These are phyloP conservation scores for Neodiprion lecontei DNA, from an alignment of 1,140 invertebrate genomes.

Conservation along the genomic window DNA sequence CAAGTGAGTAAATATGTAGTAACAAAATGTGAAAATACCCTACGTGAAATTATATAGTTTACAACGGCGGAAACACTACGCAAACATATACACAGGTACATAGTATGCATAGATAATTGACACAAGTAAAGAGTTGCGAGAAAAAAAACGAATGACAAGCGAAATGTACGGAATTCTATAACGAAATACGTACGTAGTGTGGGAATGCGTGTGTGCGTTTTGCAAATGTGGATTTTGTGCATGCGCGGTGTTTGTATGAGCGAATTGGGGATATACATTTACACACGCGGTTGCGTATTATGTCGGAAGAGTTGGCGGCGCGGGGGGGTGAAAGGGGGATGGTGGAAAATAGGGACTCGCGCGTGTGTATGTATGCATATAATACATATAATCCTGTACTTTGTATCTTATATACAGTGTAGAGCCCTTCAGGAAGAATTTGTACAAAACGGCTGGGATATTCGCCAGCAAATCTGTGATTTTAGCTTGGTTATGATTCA, in stretches of 20 bases:
- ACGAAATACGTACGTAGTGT: background rate
- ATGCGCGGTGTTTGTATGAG: conserved; percentile 39
- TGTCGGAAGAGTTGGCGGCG: background rate
- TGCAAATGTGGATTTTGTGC: conserved; percentile 41
- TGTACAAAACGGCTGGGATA: conserved; percentile 53
- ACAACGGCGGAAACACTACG: too few relatives aligned
- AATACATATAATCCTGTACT: conserved; percentile 14
- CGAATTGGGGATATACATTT: conserved; percentile 36
- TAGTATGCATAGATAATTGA: background rate
- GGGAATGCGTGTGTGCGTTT: conserved; percentile 32
- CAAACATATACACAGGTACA: background rate
- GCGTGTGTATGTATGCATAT: conserved; percentile 16
- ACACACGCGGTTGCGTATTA: conserved; percentile 25
- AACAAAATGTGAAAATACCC: too few relatives aligned
- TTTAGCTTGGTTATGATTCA: conserved; percentile 63
- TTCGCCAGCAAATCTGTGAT: conserved; percentile 58
- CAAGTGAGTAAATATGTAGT: too few relatives aligned
- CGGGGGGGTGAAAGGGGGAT: conserved; percentile 34
- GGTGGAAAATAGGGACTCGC: conserved; percentile 21
- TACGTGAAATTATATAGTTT: too few relatives aligned
- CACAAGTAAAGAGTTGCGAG: background rate
- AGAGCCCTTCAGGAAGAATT: conserved; percentile 61
- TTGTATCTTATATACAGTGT: conserved; percentile 40
- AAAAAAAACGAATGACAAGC: background rate
- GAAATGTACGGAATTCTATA: background rate